Evolutionary conservation across 2,797 vertebrate species (phyloP).

Genomic region (Pterois miles): DNA sequence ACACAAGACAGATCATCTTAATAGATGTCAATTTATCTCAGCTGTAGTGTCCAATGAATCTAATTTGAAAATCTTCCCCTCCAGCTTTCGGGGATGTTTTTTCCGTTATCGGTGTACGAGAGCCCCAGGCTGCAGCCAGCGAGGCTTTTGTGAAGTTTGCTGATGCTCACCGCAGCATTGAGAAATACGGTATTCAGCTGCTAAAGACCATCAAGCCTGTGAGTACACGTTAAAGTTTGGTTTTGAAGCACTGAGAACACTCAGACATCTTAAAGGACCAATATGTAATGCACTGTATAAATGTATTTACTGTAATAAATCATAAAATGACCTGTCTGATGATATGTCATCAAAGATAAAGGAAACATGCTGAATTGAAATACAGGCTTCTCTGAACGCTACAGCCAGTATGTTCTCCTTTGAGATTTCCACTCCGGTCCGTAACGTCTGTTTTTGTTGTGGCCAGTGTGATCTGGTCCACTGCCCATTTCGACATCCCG

Average conservation of each 20-base stretch:
- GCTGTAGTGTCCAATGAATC: not conserved
- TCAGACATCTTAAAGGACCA: not conserved
- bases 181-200: slow-evolving; percentile 96
- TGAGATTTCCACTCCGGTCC: too few relatives aligned
- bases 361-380: too few relatives aligned
- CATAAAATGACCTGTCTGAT: too few relatives aligned
- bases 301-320: too few relatives aligned
- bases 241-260: not conserved
- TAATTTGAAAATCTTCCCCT: not conserved
- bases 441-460: too few relatives aligned
- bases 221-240: slow-evolving; percentile 55
- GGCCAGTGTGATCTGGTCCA: too few relatives aligned
- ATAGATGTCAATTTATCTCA: not conserved
- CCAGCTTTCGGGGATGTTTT: slow-evolving; percentile 98
- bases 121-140: slow-evolving; percentile 95
- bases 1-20: not conserved
- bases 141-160: slow-evolving; percentile 99
- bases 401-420: too few relatives aligned
- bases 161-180: slow-evolving; percentile 96
- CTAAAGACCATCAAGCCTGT: slow-evolving; percentile 98
- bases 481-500: too few relatives aligned
- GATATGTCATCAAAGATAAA: too few relatives aligned
- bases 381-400: too few relatives aligned
- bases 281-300: too few relatives aligned
- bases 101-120: slow-evolving; percentile 96